phyloP scores from a whole-genome alignment of 2,113 vertebrate genomes.

The Thinocorus orbignyianus region DNA sequence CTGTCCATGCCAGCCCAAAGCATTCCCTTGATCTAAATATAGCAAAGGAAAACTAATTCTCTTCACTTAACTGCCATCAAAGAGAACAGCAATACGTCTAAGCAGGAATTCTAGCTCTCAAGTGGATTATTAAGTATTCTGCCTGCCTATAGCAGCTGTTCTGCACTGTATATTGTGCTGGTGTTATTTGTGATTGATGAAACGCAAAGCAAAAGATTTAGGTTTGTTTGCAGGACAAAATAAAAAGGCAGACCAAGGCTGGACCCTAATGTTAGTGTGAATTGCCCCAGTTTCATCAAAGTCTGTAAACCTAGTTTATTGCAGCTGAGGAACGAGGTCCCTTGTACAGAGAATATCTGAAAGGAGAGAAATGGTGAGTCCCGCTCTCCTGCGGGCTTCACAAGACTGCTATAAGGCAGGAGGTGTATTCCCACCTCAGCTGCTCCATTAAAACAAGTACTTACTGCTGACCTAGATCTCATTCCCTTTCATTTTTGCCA shows the following conservation, averaged over 20 bases:
- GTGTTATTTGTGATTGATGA: not conserved
- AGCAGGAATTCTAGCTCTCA: not conserved
- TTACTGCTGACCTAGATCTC: not conserved
- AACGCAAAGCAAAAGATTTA: not conserved
- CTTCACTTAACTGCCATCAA: not conserved
- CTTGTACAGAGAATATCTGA: not conserved
- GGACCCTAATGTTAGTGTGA: not conserved
- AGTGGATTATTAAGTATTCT: not conserved
- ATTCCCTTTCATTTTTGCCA: not conserved
- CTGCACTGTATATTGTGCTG: not conserved
- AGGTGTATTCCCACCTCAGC: not conserved
- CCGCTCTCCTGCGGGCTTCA: not conserved
- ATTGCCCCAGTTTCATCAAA: not conserved
- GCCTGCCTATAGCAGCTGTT: not conserved
- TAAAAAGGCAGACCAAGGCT: not conserved
- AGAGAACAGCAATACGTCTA: not conserved
- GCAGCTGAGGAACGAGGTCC: not conserved
- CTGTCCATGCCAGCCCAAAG: not conserved
- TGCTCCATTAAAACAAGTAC: not conserved
- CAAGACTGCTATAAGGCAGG: not conserved
- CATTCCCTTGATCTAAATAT: not conserved
- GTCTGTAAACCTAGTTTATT: not conserved
- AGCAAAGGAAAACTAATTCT: not conserved
- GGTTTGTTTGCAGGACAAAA: not conserved
- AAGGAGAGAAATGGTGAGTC: not conserved